phyloP scores from a whole-genome alignment of 2,888 invertebrate genomes.

The Bursaphelenchus okinawaensis region DNA sequence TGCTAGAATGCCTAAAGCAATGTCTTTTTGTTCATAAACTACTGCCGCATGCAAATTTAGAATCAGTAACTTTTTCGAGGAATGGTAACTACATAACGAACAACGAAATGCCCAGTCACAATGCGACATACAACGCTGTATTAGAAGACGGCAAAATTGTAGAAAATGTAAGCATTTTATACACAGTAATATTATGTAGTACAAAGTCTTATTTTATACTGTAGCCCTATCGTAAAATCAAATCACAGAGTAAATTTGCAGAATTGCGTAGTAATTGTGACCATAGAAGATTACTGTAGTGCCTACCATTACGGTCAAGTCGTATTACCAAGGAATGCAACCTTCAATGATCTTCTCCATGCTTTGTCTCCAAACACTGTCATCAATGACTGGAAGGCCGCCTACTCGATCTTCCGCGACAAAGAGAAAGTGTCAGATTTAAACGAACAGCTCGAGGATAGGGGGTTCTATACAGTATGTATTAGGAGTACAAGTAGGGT shows the following conservation, averaged over 20 bases:
- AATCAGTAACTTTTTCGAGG: neutral
- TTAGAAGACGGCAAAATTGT: neutral
- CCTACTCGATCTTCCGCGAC: neutral
- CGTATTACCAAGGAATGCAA: neutral
- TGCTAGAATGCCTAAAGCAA: neutral
- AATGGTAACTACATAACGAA: neutral
- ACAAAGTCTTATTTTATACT: neutral
- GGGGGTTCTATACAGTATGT: neutral
- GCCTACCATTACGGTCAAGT: neutral
- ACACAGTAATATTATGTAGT: neutral
- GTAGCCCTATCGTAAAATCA: neutral
- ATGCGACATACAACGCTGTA: neutral
- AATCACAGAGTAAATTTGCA: neutral
- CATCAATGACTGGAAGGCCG: neutral
- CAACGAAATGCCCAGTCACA: neutral
- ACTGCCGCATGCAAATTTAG: neutral
- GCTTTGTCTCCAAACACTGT: neutral
- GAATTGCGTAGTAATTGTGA: neutral
- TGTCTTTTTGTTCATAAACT: neutral
- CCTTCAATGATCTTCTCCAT: neutral
- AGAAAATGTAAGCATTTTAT: neutral
- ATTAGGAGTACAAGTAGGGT: neutral
- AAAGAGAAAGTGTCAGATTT: neutral
- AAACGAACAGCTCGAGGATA: neutral
- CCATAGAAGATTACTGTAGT: neutral